A percentile compares a stretch with the other conserved stretches of the same genome.
Conservation (phyloP, 1,140 invertebrate species). For the Trichoplusia ni region DNA sequence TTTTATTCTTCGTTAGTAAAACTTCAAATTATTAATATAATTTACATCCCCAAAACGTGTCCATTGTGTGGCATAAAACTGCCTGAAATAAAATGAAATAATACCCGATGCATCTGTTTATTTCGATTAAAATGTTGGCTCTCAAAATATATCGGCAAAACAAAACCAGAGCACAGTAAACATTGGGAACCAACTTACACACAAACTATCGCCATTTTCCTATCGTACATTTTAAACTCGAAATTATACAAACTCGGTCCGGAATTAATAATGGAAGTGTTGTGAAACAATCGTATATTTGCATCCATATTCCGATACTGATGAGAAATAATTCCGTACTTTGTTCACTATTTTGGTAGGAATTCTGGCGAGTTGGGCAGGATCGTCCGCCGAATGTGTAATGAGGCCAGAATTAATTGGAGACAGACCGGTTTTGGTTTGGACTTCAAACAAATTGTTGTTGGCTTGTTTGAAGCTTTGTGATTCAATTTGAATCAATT, state of each 20-base stretch:
- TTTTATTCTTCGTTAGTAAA: too few species aligned
- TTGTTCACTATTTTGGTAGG: neutral
- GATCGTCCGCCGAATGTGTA: constrained; percentile 9
- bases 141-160: constrained; percentile 2
- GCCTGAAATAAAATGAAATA: too few species aligned
- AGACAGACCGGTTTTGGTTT: neutral
- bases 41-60: too few species aligned
- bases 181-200: constrained; percentile 11
- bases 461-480: neutral
- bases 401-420: neutral
- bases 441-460: neutral
- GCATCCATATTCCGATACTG: constrained; percentile 13
- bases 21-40: too few species aligned
- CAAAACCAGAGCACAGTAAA: neutral
- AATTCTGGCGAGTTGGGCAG: neutral
- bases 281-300: constrained; percentile 14
- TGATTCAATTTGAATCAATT: too few species aligned
- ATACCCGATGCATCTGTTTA: too few species aligned
- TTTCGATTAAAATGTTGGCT: too few species aligned
- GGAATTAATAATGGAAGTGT: constrained; percentile 17
- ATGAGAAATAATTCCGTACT: constrained; percentile 13
- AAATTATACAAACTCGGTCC: neutral
- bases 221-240: constrained; percentile 12
- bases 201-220: constrained; percentile 11
- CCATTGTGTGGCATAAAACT: too few species aligned